Conservation (phyloP, 2,113 vertebrate species). For the Himantopus leucocephalus region DNA sequence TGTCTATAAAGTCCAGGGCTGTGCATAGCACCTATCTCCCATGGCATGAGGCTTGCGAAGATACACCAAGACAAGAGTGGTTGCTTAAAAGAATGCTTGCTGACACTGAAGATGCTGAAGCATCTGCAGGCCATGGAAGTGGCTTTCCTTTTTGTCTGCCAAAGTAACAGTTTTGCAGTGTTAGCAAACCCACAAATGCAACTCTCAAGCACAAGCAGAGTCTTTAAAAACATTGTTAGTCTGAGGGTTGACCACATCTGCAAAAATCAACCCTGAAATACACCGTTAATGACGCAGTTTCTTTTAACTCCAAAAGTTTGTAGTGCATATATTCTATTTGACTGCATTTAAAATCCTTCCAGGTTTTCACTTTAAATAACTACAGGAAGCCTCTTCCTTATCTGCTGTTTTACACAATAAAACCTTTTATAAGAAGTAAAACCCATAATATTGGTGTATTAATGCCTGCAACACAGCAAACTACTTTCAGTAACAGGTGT, state of each 20-base stretch:
- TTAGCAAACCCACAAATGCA: neutral
- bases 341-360: neutral
- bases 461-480: neutral
- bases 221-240: neutral
- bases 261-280: neutral
- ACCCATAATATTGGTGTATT: neutral
- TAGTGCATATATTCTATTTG: neutral
- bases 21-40: neutral
- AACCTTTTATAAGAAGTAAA: neutral
- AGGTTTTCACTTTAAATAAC: neutral
- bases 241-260: neutral
- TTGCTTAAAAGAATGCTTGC: neutral
- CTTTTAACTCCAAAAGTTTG: neutral
- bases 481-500: neutral
- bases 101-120: neutral
- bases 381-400: neutral
- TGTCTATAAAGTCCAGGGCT: neutral
- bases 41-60: neutral
- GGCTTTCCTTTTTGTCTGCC: neutral
- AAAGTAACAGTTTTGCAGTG: neutral
- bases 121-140: neutral
- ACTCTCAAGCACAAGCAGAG: neutral
- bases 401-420: neutral
- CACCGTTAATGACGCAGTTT: neutral
- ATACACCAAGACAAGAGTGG: fast-evolving